Percentiles rank a stretch among this genome's conserved stretches.
These are phyloP conservation scores for Hyalella azteca DNA, from an alignment of 2,888 invertebrate species.

Conservation along the genomic window DNA sequence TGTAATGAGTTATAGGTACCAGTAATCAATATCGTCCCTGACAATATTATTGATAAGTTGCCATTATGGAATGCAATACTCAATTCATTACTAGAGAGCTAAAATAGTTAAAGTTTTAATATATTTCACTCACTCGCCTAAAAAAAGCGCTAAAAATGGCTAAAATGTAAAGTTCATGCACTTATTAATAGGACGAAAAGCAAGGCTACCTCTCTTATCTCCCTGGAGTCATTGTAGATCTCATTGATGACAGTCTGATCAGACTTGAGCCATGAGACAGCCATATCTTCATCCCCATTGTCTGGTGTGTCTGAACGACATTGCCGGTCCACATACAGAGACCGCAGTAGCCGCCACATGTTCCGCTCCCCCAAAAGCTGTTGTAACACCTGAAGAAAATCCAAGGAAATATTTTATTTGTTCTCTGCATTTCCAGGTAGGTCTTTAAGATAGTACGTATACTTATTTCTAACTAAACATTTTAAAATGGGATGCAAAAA, in stretches of 20 bases:
- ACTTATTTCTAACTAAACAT: too few species aligned
- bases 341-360: slow-evolving; percentile 85
- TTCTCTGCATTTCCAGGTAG: too few species aligned
- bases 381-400: slow-evolving; percentile 44
- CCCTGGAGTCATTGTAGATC: slow-evolving; percentile 67
- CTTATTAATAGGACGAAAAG: too few species aligned
- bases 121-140: too few species aligned
- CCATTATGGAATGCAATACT: too few species aligned
- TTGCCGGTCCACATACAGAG: slow-evolving; percentile 81
- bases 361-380: slow-evolving; percentile 79
- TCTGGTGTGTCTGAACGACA: slow-evolving; percentile 62
- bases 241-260: slow-evolving; percentile 70
- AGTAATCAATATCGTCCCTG: background rate
- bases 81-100: too few species aligned
- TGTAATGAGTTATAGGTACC: too few species aligned
- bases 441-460: too few species aligned
- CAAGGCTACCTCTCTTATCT: slow-evolving; percentile 64
- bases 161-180: too few species aligned
- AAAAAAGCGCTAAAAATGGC: too few species aligned
- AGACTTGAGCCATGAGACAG: slow-evolving; percentile 65
- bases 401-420: background rate
- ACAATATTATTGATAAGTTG: background rate
- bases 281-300: slow-evolving; percentile 61
- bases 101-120: too few species aligned
- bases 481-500: background rate